phyloP scores from a whole-genome alignment of 1,140 invertebrate species.

The Pseudachorutes palmiensis region DNA sequence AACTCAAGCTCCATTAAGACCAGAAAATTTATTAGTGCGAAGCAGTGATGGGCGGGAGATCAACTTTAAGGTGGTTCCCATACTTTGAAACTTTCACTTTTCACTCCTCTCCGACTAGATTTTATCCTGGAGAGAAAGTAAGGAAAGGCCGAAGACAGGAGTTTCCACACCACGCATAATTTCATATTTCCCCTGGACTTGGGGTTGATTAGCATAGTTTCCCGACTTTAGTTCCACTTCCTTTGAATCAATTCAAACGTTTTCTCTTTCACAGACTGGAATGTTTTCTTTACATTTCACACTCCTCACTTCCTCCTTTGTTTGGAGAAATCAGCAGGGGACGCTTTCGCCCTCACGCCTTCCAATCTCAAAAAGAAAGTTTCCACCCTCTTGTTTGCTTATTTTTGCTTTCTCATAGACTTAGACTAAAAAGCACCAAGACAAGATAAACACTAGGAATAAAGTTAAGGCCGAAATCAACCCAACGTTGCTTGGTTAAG shows the following conservation, averaged over 20 bases:
- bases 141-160: not conserved
- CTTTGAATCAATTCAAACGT: not conserved
- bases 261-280: not conserved
- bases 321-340: conserved; percentile 4
- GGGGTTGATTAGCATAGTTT: not conserved
- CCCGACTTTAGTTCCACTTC: not conserved
- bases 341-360: not conserved
- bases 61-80: conserved; percentile 29
- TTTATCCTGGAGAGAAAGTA: no score
- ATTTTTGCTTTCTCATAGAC: not conserved
- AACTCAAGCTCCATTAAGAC: conserved; percentile 31
- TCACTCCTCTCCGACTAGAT: no score
- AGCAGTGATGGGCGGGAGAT: conserved; percentile 34
- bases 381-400: not conserved
- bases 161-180: not conserved
- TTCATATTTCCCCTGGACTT: conserved; percentile 6
- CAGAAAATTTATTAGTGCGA: conserved; percentile 35
- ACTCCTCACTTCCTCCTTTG: not conserved
- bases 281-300: not conserved
- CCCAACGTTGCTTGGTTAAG: no score
- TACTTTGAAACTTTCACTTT: not conserved
- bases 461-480: no score
- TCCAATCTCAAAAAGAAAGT: not conserved
- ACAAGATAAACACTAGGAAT: no score
- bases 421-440: not conserved